Base-by-base conservation (phyloP, 1,140 invertebrate genomes). In the Mya arenaria region DNA sequence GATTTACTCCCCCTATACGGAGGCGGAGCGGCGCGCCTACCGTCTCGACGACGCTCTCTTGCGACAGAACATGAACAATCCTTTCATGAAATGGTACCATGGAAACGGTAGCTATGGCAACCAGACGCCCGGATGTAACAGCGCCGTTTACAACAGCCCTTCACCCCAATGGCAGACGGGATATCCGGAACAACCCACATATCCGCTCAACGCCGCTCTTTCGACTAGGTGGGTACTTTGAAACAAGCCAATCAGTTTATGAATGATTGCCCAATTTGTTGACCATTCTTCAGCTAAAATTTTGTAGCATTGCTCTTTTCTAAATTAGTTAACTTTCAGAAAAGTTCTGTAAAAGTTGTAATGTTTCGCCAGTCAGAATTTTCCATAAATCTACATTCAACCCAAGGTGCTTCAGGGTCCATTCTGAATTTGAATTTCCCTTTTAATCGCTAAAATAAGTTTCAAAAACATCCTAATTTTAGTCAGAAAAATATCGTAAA, bases 21-120 rank as follows among this genome's bases (percentile, higher is more conserved):
- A 91, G 25, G 90, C 90, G 6, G 90, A 91, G 68, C 74, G 90
- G 25, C 78, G 89, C 23, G 90, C 90, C 15, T 91, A 91, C 56
- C 83, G 89, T 69, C 87, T 91, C 23, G 90, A 91, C 56, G 90
- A 91, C 58, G 90, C 89, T 2, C 72, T 91, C 10, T 78, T 90
- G 30, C 72, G 89, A 25, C 90, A 91, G 84, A 90, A 88, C 62
- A 90, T 91, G 85, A 90, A 89, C 89, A 90, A 90, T 84, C 90
- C 89, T 1, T 91, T 91, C 69, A 85, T 90, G 84, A 91, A 90
- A 77, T 91, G 90, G 90, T 91, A 90, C 82, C 88, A 88, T 65
- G 86, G 86, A 23, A 85, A 87, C 60, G 68, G 73, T 37, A 78
- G 80, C 17, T 84, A 87, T 39, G 56, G 85, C n/a, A 65, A 85